Base-by-base conservation (phyloP, 2,888 invertebrate genomes). In the Lepidocyrtoides sp. region DNA sequence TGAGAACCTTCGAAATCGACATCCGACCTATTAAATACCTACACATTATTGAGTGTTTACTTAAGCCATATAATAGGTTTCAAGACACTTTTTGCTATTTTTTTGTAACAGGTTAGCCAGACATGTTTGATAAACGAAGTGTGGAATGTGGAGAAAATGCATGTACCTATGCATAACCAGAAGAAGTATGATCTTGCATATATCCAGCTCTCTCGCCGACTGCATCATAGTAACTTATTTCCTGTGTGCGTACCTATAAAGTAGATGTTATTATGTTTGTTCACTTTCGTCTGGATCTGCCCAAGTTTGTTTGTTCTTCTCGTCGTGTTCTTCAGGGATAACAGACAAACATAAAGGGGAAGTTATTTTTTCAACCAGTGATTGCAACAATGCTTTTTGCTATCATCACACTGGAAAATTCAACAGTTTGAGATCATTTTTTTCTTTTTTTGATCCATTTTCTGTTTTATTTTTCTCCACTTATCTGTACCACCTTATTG, bases 291-390 rank as follows among this genome's bases (percentile, higher is more conserved):
- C n/a, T n/a, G n/a, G n/a, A n/a, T n/a, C n/a, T n/a, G n/a, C n/a
- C n/a, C n/a, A 32, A 77, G 85, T 63, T 86, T 86, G 86, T 86
- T 77, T 85, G 85, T 75, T 85, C 57, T 85, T 85, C 23, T 69
- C 75, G n/a, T 60, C 36, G 8, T n/a, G n/a, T n/a, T 66, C 57
- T 63, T 87, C 85, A 63, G 54, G 51, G 36, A 81, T 66, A 66
- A 48, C 79, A 77, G 81, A 79, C 81, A 88, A 88, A 88, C 87
- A 88, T 41, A 66, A 51, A 79, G 29, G 32, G 81, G 87, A 54
- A 66, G 69, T n/a, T n/a, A n/a, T n/a, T n/a, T n/a, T 77, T 77
- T 75, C 44, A 75, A 85, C 41, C 57, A 60, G 60, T 77, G 20
- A 79, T n/a, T 69, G 26, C 54, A 69, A 51, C 66, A n/a, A n/a